Base-by-base conservation (phyloP, 1,140 invertebrate genomes). In the Solen grandis region DNA sequence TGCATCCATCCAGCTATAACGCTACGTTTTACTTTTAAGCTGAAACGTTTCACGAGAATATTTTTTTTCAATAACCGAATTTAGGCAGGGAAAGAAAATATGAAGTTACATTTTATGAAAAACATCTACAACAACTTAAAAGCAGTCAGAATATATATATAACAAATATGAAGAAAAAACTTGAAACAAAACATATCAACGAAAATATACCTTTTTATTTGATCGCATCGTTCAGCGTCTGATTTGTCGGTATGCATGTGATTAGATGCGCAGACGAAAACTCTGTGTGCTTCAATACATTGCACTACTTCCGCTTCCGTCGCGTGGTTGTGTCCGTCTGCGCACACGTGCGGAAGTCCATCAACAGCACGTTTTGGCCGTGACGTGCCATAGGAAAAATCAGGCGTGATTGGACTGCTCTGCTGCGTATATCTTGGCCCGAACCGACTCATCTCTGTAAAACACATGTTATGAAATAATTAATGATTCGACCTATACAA, bases 361-460 rank as follows among this genome's bases (percentile, higher is more conserved):
- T 77, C 63, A 5, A 68, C 74, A 19, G 68, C 74, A 31, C 63
- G 74, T 22, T 55, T 63, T 0, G 8, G 10, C 29, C 2, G 27
- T 22, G 22, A 10, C 1, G 3, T 1, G 14, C 74, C 74, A 22
- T 68, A 77, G 38, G 41, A 27, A 50, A 66, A 77, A 25, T 57
- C 27, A 31, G 41, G 63, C 0, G 74, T 77, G 31, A 77, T 77
- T 8, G 74, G 74, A 46, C 65, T 75, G 38, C 65, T 68, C 14
- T 72, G 41, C 22, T 54, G 25, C 8, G 41, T 46, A 33, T n/a
- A 27, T 41, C 10, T 31, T 1, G 2, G 66, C 4, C 52, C 46
- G 41, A 54, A 77, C 16, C 74, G 74, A 68, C 74, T 77, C 74
- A 77, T 77, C n/a, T 2, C 60, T 75, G 57, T 25, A 73, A 73